Evolutionary conservation across 2,797 vertebrate species (phyloP).

Genomic region (Ctenopoma kingsleyae): DNA sequence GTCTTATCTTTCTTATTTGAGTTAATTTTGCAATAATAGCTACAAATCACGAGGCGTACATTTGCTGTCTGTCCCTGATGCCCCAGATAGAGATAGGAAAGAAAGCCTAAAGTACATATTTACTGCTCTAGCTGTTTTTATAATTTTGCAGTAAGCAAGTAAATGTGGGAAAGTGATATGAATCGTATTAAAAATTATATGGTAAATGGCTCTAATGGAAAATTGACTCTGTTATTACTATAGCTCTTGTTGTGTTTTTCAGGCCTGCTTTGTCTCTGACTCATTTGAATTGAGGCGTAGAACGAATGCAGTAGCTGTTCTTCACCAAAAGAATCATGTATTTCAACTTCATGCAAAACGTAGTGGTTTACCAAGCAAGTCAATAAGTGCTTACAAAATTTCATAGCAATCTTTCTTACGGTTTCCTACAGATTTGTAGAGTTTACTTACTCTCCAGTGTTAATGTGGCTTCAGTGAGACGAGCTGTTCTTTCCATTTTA

Average conservation of each 20-base stretch:
- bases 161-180: no score
- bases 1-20: neutral
- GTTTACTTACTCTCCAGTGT: neutral
- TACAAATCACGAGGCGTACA: neutral
- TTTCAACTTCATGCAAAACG: no score
- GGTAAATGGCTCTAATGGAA: constrained; percentile 1
- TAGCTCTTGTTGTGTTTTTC: no score
- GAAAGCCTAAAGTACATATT: neutral
- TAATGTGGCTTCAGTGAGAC: neutral
- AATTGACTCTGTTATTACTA: neutral
- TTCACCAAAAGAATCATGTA: no score
- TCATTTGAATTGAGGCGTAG: no score
- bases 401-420: no score
- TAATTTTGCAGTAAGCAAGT: no score
- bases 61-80: neutral
- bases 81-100: neutral
- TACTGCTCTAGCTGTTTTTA: constrained; percentile 7
- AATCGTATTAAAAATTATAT: neutral
- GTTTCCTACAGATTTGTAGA: no score
- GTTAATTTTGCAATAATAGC: neutral
- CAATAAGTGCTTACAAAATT: no score
- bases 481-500: neutral
- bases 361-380: no score
- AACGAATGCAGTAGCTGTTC: no score
- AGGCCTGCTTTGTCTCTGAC: no score